Percentiles rank a stretch among this genome's conserved stretches.
These are phyloP conservation scores for Mycetomoellerius zeteki DNA, from an alignment of 1,140 invertebrate genomes.

Conservation along the genomic window DNA sequence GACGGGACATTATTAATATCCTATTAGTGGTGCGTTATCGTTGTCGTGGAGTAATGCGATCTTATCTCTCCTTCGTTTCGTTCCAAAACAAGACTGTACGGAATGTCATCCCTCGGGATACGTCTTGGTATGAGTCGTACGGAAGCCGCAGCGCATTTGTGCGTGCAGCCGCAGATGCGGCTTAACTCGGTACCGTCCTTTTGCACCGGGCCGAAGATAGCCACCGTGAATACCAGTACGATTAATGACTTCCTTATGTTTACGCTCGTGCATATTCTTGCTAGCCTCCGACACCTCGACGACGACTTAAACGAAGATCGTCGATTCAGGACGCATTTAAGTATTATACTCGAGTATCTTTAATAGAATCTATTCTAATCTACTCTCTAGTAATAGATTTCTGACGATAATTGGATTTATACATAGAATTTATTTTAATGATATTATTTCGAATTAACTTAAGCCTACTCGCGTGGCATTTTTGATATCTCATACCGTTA, in stretches of 20 bases:
- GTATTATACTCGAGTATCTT: neutral
- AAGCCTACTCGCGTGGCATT: neutral
- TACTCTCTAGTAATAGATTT: neutral
- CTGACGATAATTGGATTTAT: neutral
- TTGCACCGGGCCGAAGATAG: constrained; percentile 68
- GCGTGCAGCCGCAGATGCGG: constrained; percentile 8
- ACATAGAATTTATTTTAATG: neutral
- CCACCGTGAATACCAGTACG: constrained; percentile 41
- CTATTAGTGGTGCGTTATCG: constrained; percentile 16
- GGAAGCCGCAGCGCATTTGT: neutral
- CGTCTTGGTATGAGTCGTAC: constrained; percentile 12
- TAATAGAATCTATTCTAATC: neutral
- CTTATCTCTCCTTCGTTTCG: constrained; percentile 18
- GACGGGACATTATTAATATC: constrained; percentile 36
- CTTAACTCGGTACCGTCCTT: constrained; percentile 51
- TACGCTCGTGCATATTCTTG: constrained; percentile 39
- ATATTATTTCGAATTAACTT: neutral
- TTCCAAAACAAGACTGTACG: constrained; percentile 13
- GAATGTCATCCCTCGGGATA: constrained; percentile 58
- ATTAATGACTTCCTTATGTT: constrained; percentile 74
- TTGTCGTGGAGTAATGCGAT: constrained; percentile 19
- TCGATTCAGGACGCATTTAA: neutral
- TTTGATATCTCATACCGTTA: too few species aligned
- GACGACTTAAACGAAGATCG: constrained; percentile 6
- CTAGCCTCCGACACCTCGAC: neutral